Conservation (phyloP, 2,113 vertebrate species). For the Dipodomys spectabilis region DNA sequence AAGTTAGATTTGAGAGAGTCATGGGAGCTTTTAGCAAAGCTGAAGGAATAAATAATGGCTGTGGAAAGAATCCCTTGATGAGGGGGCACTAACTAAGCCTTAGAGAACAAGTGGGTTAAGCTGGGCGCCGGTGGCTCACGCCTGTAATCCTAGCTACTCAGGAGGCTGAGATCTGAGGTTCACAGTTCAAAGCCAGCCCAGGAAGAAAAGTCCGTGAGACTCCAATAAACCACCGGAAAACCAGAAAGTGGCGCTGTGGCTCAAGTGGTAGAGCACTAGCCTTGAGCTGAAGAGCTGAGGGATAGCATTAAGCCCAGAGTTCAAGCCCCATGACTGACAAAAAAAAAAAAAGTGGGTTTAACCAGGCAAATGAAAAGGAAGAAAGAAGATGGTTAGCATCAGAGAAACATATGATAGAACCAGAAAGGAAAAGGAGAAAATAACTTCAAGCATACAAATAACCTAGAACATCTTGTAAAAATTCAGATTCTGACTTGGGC, state of each 20-base stretch:
- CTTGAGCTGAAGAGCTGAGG: too few species aligned
- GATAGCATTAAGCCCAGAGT: too few species aligned
- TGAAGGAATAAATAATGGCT: slow-evolving; percentile 14
- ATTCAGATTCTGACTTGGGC: not conserved
- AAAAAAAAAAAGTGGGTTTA: not conserved
- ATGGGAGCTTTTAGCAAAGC: slow-evolving; percentile 15
- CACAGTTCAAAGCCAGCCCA: too few species aligned
- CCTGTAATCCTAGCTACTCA: not conserved
- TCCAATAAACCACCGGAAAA: too few species aligned
- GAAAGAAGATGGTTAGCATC: not conserved
- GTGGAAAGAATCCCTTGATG: not conserved
- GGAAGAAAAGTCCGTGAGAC: too few species aligned
- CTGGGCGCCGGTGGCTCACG: not conserved
- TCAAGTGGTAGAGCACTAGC: too few species aligned
- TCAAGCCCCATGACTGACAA: too few species aligned
- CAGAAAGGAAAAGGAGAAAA: not conserved
- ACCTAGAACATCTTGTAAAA: not conserved
- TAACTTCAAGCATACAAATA: not conserved
- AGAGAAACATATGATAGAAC: slow-evolving; percentile 1
- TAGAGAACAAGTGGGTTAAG: not conserved
- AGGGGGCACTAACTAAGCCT: not conserved
- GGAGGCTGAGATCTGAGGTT: too few species aligned
- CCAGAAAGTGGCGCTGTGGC: too few species aligned
- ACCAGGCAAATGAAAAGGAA: not conserved
- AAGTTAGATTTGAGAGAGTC: slow-evolving; percentile 6